A percentile compares a stretch with the other conserved stretches of the same genome.
Conservation (phyloP, 1,140 invertebrate genomes). For the Heliothis virescens region DNA sequence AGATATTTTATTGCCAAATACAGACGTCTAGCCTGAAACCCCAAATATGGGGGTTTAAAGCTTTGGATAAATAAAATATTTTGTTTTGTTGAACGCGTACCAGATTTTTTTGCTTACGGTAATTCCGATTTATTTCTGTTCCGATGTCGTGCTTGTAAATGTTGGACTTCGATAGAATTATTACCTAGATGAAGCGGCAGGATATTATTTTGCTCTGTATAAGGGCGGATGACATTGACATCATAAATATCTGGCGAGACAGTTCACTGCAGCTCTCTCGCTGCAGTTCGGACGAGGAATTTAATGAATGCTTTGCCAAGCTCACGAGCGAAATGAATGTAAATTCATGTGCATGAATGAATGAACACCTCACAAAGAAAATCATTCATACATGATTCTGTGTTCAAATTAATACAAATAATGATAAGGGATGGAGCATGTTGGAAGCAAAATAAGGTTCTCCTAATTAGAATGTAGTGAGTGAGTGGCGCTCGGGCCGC, state of each 20-base stretch:
- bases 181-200: constrained; percentile 9
- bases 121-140: constrained; percentile 23
- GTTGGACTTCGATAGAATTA: constrained; percentile 9
- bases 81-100: not conserved
- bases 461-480: constrained; percentile 28
- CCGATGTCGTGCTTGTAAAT: constrained; percentile 27
- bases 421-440: not conserved
- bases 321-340: not conserved
- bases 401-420: constrained; percentile 24
- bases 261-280: not conserved
- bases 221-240: constrained; percentile 37
- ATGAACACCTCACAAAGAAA: not conserved
- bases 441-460: no score
- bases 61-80: constrained; percentile 19
- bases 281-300: not conserved
- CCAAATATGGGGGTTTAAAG: constrained; percentile 20
- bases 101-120: not conserved
- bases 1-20: constrained; percentile 36
- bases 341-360: constrained; percentile 10
- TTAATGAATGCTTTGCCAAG: not conserved
- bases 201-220: constrained; percentile 20
- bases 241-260: constrained; percentile 4
- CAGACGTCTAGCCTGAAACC: constrained; percentile 1
- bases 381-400: not conserved
- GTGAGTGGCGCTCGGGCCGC: constrained; percentile 6